Percentiles rank a stretch among this genome's conserved stretches.
Evolutionary conservation across 2,888 invertebrate species (phyloP).

Genomic region (Sipunculus nudus): DNA sequence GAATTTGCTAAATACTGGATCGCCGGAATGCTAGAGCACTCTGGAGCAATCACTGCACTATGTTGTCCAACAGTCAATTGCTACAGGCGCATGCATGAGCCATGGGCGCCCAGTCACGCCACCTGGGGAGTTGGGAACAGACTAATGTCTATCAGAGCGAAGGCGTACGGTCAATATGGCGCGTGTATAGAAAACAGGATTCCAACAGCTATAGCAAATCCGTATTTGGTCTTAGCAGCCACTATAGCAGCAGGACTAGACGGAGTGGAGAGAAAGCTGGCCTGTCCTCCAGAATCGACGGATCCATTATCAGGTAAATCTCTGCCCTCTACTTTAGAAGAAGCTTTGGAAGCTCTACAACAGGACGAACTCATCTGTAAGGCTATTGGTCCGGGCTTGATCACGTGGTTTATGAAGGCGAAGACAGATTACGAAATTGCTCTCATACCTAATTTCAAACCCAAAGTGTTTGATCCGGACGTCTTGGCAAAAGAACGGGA

Average conservation of each 20-base stretch:
- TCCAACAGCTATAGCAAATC: conserved; percentile 20
- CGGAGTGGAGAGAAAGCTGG: conserved; percentile 25
- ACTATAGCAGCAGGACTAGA: conserved; percentile 33
- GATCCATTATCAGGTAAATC: no score
- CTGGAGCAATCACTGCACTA: conserved; percentile 21
- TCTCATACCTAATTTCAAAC: no score
- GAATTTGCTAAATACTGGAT: conserved; percentile 21
- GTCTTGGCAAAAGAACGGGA: no score
- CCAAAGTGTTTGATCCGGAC: no score
- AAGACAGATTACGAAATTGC: conserved; percentile 24
- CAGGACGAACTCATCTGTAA: conserved; percentile 11
- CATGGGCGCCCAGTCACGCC: conserved; percentile 5
- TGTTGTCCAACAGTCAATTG: conserved; percentile 26
- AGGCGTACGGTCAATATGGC: background rate
- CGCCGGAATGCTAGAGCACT: conserved; percentile 24
- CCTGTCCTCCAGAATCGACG: background rate
- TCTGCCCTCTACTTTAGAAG: conserved; percentile 20
- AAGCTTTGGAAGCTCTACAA: conserved; percentile 23
- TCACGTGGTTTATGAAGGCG: conserved; percentile 23
- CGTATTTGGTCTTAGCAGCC: conserved; percentile 24
- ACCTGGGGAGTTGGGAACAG: conserved; percentile 23
- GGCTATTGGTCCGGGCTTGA: conserved; percentile 24
- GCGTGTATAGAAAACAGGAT: conserved; percentile 27
- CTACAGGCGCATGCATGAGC: conserved; percentile 19
- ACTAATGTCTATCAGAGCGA: conserved; percentile 11